Evolutionary conservation across 1,140 invertebrate species (phyloP).

Genomic region (Drosophila watanabei): DNA sequence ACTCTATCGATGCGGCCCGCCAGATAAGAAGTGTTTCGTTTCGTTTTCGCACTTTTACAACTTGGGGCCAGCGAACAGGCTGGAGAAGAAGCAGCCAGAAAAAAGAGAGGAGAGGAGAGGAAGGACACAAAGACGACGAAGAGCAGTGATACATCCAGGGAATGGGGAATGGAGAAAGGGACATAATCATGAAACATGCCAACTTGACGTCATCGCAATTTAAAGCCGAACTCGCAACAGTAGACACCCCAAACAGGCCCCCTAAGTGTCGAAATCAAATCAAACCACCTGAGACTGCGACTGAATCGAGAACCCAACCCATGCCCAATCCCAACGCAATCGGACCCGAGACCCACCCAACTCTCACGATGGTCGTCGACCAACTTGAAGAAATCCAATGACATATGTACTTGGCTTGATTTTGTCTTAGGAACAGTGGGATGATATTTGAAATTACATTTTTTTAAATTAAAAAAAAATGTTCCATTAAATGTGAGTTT

Average conservation of each 20-base stretch:
- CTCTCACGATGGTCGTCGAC: slow-evolving; percentile 10
- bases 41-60: slow-evolving; percentile 81
- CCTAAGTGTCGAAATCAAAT: slow-evolving; percentile 66
- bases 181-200: slow-evolving; percentile 77
- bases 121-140: slow-evolving; percentile 34
- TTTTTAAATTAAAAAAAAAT: too few relatives aligned
- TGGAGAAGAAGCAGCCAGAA: slow-evolving; percentile 3
- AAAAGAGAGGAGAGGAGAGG: background rate
- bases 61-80: slow-evolving; percentile 24
- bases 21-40: slow-evolving; percentile 78
- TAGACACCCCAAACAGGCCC: slow-evolving; percentile 43
- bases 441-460: background rate
- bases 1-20: slow-evolving; percentile 81
- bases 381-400: slow-evolving; percentile 63
- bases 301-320: slow-evolving; percentile 28
- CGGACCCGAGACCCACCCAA: slow-evolving; percentile 31
- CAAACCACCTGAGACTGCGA: slow-evolving; percentile 41
- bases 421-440: slow-evolving; percentile 52
- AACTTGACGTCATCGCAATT: slow-evolving; percentile 81
- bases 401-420: slow-evolving; percentile 44
- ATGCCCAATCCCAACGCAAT: slow-evolving; percentile 20
- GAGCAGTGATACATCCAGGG: slow-evolving; percentile 14
- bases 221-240: slow-evolving; percentile 68
- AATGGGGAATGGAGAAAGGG: slow-evolving; percentile 23
- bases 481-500: background rate